Percentiles rank a stretch among this genome's conserved stretches.
These are phyloP conservation scores for Trachymyrmex septentrionalis DNA, from an alignment of 1,140 invertebrate genomes.

Conservation along the genomic window DNA sequence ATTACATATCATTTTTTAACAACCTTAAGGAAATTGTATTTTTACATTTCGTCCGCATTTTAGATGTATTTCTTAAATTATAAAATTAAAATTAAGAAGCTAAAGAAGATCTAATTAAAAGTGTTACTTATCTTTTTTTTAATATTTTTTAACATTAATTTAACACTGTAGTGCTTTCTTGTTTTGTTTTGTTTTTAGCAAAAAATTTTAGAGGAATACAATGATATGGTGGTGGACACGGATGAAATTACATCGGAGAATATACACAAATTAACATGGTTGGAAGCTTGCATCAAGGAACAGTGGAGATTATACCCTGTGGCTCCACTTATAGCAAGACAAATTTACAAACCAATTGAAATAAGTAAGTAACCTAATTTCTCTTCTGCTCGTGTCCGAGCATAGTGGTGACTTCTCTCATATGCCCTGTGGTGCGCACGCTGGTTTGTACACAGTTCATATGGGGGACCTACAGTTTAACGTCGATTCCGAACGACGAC, in stretches of 20 bases:
- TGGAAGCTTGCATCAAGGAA: conserved; percentile 87
- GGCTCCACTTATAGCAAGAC: conserved; percentile 87
- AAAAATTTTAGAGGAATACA: conserved; percentile 87
- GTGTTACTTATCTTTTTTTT: not conserved
- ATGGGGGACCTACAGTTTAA: too few species aligned
- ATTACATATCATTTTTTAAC: not conserved
- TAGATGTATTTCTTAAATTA: not conserved
- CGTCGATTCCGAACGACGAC: too few species aligned
- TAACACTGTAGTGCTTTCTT: not conserved
- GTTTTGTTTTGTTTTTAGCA: conserved; percentile 80
- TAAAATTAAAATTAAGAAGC: not conserved
- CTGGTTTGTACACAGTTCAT: too few species aligned
- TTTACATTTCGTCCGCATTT: not conserved
- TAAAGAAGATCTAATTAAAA: not conserved
- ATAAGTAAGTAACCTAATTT: conserved; percentile 74
- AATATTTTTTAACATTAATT: not conserved
- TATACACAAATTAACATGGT: conserved; percentile 85
- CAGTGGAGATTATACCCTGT: conserved; percentile 86
- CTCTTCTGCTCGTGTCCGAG: too few species aligned
- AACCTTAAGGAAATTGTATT: not conserved
- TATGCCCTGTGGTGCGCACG: too few species aligned
- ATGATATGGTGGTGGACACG: conserved; percentile 81
- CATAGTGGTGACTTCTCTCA: too few species aligned
- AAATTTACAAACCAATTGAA: conserved; percentile 82
- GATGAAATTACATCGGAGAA: conserved; percentile 84